Conservation (phyloP, 2,113 vertebrate species). For the Argyrosomus japonicus region DNA sequence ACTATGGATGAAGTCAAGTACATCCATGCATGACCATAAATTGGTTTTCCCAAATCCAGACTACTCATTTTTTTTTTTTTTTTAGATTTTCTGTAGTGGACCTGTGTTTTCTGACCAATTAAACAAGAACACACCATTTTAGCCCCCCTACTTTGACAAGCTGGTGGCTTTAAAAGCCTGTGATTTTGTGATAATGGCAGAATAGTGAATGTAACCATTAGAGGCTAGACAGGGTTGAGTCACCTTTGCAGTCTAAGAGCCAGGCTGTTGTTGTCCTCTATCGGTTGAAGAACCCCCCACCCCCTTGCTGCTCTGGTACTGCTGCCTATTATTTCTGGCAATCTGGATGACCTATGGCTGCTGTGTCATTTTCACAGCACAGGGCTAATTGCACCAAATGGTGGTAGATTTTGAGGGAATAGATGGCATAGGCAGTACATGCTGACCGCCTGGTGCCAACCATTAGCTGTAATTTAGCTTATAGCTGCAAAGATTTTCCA, state of each 20-base stretch:
- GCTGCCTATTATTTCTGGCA: slow-evolving; percentile 64
- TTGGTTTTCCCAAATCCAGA: background rate
- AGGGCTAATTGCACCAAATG: slow-evolving; percentile 78
- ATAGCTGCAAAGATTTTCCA: slow-evolving; percentile 40
- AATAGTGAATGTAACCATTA: slow-evolving; percentile 49
- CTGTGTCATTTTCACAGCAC: slow-evolving; percentile 69
- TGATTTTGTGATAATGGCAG: slow-evolving; percentile 51
- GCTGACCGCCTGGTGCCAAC: slow-evolving; percentile 46
- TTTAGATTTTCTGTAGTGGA: background rate
- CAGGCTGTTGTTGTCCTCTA: slow-evolving; percentile 57
- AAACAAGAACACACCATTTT: slow-evolving; percentile 18
- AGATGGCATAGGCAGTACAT: slow-evolving; percentile 28
- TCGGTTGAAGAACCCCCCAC: slow-evolving; percentile 36
- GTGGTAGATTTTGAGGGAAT: slow-evolving; percentile 41
- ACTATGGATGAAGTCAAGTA: background rate
- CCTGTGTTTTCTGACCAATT: slow-evolving; percentile 35
- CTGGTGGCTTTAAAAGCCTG: slow-evolving; percentile 50
- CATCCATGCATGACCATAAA: background rate
- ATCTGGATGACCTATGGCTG: slow-evolving; percentile 64
- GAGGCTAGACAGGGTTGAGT: slow-evolving; percentile 52
- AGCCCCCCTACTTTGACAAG: background rate
- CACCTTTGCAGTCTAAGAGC: slow-evolving; percentile 67
- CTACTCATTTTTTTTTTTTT: background rate
- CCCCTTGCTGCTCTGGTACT: slow-evolving; percentile 15
- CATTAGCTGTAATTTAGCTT: slow-evolving; percentile 72